Base-by-base conservation (phyloP, 1,140 invertebrate species). In the Tetramorium alpestre region DNA sequence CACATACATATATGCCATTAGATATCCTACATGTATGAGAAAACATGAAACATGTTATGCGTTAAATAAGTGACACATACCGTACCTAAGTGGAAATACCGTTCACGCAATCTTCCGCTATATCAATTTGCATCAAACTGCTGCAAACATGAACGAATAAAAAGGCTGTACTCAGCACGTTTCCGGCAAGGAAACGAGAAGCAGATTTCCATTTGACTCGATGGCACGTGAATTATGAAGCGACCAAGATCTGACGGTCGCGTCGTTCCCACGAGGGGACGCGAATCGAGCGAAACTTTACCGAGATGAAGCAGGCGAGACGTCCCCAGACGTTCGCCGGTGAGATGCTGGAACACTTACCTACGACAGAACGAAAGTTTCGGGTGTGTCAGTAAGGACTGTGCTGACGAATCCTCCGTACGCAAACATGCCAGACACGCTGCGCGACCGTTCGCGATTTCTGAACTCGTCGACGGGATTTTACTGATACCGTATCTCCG, bases 211-310 rank as follows among this genome's bases (percentile, higher is more conserved):
- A 65, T 69, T 81, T 82, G 54, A 82, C 64, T 49, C 47, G 77
- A 86, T 51, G 65, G 44, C 49, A 78, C 56, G 65, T 72, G 77
- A 86, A 82, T 86, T 82, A 81, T 86, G 41, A 86, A 86, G 49
- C 51, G 54, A 67, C 76, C 49, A 41, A 81, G 64, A 86, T 86
- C 64, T 38, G 47, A 67, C 22, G 51, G 64, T 65, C 69, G 69
- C 76, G 62, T 33, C 62, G 16, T 49, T 86, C 41, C 51, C 49
- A 18, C 11, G 76, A 13, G 18, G 49, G 25, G n/a, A 60, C 28
- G 72, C 47, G 58, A 62, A 28, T 44, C 75, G 18, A 64, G 38
- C 60, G 75, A 81, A 86, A 86, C 76, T 86, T 86, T 2, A 28
- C n/a, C 25, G 80, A 76, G 54, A 28, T 38, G 49, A 38, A 33